Evolutionary conservation across 2,113 vertebrate genomes (phyloP).

Genomic region (Ibidorhyncha struthersii): DNA sequence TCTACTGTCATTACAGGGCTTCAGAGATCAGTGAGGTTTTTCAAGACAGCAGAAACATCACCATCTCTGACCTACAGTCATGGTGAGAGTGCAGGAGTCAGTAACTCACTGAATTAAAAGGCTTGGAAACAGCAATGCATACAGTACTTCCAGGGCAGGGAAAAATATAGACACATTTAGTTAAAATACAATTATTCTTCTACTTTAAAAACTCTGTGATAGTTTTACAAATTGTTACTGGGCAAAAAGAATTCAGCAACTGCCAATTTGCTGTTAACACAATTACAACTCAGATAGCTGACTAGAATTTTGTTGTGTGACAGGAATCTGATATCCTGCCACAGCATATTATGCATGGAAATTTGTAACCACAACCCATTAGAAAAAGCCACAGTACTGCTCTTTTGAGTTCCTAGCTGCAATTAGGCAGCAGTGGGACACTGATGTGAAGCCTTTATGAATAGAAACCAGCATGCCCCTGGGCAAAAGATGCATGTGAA

Average conservation of each 20-base stretch:
- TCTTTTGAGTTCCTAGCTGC: conserved; percentile 27
- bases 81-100: background rate
- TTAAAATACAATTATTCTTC: background rate
- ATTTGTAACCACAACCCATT: conserved; percentile 39
- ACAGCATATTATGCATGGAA: background rate
- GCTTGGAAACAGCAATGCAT: background rate
- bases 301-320: conserved; percentile 8
- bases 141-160: background rate
- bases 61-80: background rate
- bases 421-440: conserved; percentile 56
- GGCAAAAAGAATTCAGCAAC: background rate
- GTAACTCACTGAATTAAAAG: background rate
- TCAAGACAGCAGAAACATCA: background rate
- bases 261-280: conserved; percentile 45
- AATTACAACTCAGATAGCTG: background rate
- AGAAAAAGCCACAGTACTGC: conserved; percentile 20
- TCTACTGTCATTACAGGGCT: background rate
- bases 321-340: conserved; percentile 34
- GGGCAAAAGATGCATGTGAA: background rate
- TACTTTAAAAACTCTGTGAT: background rate
- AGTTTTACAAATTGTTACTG: conserved; percentile 17
- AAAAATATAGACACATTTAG: background rate
- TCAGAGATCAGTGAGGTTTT: background rate
- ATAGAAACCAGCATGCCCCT: conserved; percentile 47
- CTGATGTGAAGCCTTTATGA: conserved; percentile 23